These are phyloP conservation scores for Drosophila glabriapex DNA, from an alignment of 2,888 invertebrate genomes.

Conservation along the genomic window DNA sequence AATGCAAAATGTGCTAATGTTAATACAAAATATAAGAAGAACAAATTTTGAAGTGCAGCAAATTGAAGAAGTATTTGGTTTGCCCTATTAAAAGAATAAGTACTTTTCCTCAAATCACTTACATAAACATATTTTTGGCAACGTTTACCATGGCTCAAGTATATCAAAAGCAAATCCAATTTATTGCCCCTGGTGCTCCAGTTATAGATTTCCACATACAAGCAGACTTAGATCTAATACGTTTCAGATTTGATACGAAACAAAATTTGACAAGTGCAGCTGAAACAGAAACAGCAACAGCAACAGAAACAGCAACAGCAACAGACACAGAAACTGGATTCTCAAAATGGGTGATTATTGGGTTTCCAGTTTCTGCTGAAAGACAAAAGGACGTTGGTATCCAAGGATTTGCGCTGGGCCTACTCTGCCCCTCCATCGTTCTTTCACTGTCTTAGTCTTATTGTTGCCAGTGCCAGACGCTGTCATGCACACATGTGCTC, in stretches of 20 bases:
- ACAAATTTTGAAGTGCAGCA: neutral
- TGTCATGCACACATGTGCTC: conserved; percentile 50
- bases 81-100: neutral
- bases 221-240: conserved; percentile 52
- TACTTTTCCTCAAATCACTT: conserved; percentile 1
- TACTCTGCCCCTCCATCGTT: neutral
- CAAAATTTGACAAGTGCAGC: conserved; percentile 56
- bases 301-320: conserved; percentile 10
- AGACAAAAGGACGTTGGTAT: conserved; percentile 42
- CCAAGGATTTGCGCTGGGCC: conserved; percentile 25
- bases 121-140: conserved; percentile 3
- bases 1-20: neutral
- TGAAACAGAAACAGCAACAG: conserved; percentile 18
- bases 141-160: conserved; percentile 33
- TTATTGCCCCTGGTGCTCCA: conserved; percentile 20
- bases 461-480: conserved; percentile 54
- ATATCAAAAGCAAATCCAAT: conserved; percentile 49
- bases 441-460: neutral
- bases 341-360: conserved; percentile 19
- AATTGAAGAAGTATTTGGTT: neutral
- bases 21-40: neutral
- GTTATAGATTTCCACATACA: conserved; percentile 7
- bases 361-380: conserved; percentile 23
- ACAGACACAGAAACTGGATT: conserved; percentile 21
- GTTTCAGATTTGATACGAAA: conserved; percentile 50